phyloP scores from a whole-genome alignment of 2,113 vertebrate genomes.

The Elephantulus edwardii region DNA sequence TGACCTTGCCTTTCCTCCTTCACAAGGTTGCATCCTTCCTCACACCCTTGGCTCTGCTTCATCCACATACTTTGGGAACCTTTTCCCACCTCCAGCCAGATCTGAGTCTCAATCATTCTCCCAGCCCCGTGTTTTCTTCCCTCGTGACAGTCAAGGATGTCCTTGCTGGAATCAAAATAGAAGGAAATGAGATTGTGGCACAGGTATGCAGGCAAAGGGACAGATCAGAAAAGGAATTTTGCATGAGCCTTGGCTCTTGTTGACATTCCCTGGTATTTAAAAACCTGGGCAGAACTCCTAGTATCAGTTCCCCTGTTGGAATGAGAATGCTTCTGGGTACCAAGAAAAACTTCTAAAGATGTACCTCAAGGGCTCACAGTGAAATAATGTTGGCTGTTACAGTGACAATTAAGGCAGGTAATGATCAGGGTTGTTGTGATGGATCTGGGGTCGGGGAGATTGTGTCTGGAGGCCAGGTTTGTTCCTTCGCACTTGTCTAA shows the following conservation, averaged over 20 bases:
- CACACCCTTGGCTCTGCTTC: background rate
- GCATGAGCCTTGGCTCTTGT: background rate
- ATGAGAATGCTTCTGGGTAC: background rate
- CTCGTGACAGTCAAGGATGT: background rate
- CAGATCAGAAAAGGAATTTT: background rate
- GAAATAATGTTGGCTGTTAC: background rate
- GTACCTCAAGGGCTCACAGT: background rate
- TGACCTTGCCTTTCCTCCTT: background rate
- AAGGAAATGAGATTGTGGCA: background rate
- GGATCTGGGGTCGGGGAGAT: no score
- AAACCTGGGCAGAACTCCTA: background rate
- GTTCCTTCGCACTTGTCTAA: background rate
- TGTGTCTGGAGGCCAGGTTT: background rate
- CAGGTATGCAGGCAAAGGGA: background rate
- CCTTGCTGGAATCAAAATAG: background rate
- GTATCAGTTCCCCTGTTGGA: background rate
- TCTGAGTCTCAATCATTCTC: background rate
- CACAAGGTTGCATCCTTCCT: background rate
- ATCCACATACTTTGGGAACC: background rate
- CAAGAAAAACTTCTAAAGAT: background rate
- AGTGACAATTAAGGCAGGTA: background rate
- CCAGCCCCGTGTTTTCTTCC: rapidly evolving
- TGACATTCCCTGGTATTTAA: background rate
- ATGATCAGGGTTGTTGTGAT: background rate
- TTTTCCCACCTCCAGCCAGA: rapidly evolving